Base-by-base conservation (phyloP, 2,113 vertebrate genomes). In the Fulica atra region DNA sequence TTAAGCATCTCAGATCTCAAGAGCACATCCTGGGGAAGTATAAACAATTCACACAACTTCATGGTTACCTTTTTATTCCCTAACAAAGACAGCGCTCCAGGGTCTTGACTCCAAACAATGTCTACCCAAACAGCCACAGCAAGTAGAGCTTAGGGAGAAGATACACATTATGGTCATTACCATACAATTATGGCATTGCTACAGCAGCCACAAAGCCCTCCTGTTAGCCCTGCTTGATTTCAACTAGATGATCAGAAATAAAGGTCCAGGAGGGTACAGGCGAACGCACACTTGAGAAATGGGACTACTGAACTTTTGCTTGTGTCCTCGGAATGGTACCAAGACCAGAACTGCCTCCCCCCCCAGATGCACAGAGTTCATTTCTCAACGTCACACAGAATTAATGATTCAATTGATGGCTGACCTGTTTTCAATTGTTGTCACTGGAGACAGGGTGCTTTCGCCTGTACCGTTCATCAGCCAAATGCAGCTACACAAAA, bases 1-100 rank as follows among this genome's bases (percentile, higher is more conserved):
- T 8, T 8, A 23, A 38, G n/a, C 1, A 3, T 19, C 63, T 68
- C 56, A 24, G 35, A 18, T 36, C 28, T 24, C 3, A 0, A 0
- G 11, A 51, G n/a, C 4, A 7, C 0, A 0, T 23, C 57, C 13
- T 9, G 4, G 26, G 25, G 21, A 56, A 89, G 36, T 38, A 57
- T 36, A 59, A 59, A 50, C 2, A 68, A n/a, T 24, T 21, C n/a
- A 42, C 64, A 42, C 18, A 80, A 38, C 28, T 42, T 76, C 12
- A 29, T 8, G 60, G 20, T 2, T 1, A 2, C 16, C 35, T n/a
- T 83, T 35, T 2, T 1, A 15, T 4, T 79, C 40, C 26, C 33
- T 42, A 64, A 56, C 48, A 50, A 48, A n/a, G 33, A 38, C 1
- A 7, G 38, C 1, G 15, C 29, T 61, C 31, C n/a, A 36, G 33